Evolutionary conservation across 2,113 vertebrate genomes (phyloP).

Genomic region (Phrynosoma platyrhinos): DNA sequence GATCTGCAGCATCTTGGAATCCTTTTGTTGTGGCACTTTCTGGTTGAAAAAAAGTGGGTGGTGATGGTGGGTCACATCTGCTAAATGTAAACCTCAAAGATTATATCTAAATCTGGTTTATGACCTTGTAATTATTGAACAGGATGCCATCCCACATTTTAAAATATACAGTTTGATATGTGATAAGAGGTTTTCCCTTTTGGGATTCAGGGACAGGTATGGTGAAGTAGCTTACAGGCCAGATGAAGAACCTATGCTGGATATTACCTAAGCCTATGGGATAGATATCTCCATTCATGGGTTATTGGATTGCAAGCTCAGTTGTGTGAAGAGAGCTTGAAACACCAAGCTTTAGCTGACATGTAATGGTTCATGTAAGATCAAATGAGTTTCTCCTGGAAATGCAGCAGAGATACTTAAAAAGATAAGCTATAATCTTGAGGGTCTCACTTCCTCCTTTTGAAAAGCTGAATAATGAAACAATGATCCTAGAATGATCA

Average conservation of each 20-base stretch:
- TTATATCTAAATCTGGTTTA: no score
- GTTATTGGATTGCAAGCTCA: background rate
- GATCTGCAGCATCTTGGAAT: no score
- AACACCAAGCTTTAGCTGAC: background rate
- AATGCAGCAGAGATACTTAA: background rate
- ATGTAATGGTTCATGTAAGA: background rate
- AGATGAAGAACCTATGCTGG: background rate
- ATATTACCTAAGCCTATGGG: no score
- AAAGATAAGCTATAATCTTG: background rate
- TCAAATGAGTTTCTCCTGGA: background rate
- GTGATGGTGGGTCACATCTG: no score
- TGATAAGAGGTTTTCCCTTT: background rate
- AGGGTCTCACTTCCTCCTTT: background rate
- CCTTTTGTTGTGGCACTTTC: no score
- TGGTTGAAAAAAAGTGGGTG: no score
- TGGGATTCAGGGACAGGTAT: background rate
- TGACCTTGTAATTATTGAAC: no score
- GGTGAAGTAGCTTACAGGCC: background rate
- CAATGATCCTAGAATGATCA: constrained; percentile 27
- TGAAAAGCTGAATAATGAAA: constrained; percentile 32
- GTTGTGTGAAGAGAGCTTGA: background rate
- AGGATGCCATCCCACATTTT: no score
- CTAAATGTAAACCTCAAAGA: no score
- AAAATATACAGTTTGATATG: no score
- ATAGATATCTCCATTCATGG: no score